phyloP scores from a whole-genome alignment of 2,797 vertebrate genomes.

The Mycteria americana region DNA sequence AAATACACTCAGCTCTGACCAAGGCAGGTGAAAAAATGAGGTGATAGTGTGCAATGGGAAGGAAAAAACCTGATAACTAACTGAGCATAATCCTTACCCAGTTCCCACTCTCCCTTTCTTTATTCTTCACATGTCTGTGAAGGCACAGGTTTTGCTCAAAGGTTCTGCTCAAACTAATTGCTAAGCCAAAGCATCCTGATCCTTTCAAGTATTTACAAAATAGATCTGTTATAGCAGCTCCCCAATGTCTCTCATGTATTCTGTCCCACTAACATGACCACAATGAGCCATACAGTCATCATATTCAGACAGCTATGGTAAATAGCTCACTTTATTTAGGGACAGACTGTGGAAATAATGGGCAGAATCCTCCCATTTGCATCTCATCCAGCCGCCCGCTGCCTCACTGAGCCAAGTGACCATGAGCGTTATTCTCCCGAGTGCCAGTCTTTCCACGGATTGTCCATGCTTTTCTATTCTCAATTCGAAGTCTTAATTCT shows the following conservation, averaged over 20 bases:
- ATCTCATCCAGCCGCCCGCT: not conserved
- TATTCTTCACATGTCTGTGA: fast-evolving
- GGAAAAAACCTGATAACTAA: not conserved
- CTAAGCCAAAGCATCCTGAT: not conserved
- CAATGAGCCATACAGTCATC: not conserved
- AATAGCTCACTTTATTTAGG: not conserved
- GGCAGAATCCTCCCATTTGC: not conserved
- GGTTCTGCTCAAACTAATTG: not conserved
- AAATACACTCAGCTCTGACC: not conserved
- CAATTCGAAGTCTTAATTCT: not conserved
- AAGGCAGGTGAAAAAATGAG: not conserved
- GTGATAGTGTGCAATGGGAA: not conserved
- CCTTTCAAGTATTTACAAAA: not conserved
- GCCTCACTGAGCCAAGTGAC: not conserved
- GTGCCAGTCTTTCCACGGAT: not conserved
- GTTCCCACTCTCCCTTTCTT: not conserved
- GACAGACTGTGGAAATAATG: not conserved
- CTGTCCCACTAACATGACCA: not conserved
- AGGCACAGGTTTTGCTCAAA: not conserved
- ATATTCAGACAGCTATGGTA: not conserved
- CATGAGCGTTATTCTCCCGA: fast-evolving
- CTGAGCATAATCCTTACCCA: not conserved
- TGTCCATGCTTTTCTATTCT: not conserved
- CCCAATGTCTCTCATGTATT: not conserved
- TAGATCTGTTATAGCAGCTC: not conserved